These are phyloP conservation scores for Drosophila neotestacea DNA, from an alignment of 2,888 invertebrate genomes.

Conservation along the genomic window DNA sequence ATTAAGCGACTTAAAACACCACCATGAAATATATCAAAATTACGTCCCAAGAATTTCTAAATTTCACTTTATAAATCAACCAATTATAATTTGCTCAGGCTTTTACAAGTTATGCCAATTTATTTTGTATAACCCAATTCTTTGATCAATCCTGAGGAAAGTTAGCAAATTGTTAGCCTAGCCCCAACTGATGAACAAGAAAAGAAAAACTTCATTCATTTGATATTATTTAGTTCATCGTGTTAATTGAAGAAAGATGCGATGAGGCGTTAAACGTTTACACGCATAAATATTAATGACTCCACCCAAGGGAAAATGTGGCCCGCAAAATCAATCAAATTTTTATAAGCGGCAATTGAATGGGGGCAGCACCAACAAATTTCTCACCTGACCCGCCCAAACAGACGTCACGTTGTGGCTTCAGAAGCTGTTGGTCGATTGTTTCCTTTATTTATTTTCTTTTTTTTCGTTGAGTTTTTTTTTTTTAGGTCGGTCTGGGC, in stretches of 20 bases:
- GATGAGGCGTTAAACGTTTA: slow-evolving; percentile 61
- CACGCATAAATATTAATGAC: slow-evolving; percentile 67
- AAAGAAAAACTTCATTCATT: slow-evolving; percentile 12
- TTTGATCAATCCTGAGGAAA: slow-evolving; percentile 28
- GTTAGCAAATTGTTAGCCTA: slow-evolving; percentile 21
- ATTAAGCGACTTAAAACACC: no score
- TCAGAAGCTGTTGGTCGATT: slow-evolving; percentile 16
- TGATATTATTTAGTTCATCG: slow-evolving; percentile 1
- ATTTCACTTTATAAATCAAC: no score
- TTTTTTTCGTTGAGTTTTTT: neutral
- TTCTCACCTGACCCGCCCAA: slow-evolving; percentile 29
- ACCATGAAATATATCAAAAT: no score
- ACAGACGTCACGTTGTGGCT: slow-evolving; percentile 7
- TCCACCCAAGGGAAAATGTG: slow-evolving; percentile 13
- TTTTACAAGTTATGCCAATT: neutral
- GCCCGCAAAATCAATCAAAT: slow-evolving; percentile 63
- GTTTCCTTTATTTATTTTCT: slow-evolving; percentile 22
- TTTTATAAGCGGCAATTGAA: slow-evolving; percentile 62
- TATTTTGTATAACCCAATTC: neutral
- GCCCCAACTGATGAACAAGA: slow-evolving; percentile 4
- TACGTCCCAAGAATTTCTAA: no score
- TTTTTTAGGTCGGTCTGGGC: slow-evolving; percentile 13
- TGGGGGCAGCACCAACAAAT: slow-evolving; percentile 21
- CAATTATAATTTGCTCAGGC: neutral
- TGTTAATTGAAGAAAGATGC: slow-evolving; percentile 35